Evolutionary conservation across 2,888 invertebrate species (phyloP), one percentile per base, ranked within the genome.

Genomic region (Escarpia spicata): DNA sequence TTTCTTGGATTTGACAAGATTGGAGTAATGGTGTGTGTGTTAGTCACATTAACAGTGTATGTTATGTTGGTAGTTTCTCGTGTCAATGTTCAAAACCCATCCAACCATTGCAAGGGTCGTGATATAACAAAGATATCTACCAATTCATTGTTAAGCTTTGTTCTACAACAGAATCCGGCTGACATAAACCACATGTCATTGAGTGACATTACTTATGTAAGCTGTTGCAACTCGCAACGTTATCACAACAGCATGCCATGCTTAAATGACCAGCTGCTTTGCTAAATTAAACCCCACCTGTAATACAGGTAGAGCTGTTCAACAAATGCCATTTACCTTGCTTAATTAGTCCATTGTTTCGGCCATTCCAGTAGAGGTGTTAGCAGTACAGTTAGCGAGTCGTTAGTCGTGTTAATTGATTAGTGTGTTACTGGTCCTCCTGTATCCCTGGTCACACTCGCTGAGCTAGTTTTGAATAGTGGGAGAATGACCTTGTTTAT

Each of bases 401-500:
- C 75, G 26, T 75, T 75, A 75, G 75, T 75, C 26, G 75, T 75
- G 75, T 75, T 75, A 75, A 75, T 75, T 75, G 75, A 26, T 75
- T 75, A 75, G 26, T 75, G 52, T 52, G n/a, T 6, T 26, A 75
- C 26, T 26, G 26, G 19, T 75, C 75, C n/a, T 3, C 26, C 15
- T 26, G 75, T 19, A 12, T 26, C 26, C 26, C 75, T 26, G 75
- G 75, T 26, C 75, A 75, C 26, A 26, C 52, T 15, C 6, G n/a
- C 75, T 75, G 75, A n/a, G n/a, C 75, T 75, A 26, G 75, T 75
- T 75, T 75, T 75, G 75, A 75, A 75, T 75, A 1, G 75, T 75
- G 75, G 75, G 75, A 75, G 75, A 75, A 75, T 75, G 75, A 75
- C 75, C 75, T 75, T 75, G 75, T 75, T 75, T 75, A 75, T 75